Evolutionary conservation across 2,113 vertebrate species (phyloP).

Genomic region (Odocoileus hemionus): DNA sequence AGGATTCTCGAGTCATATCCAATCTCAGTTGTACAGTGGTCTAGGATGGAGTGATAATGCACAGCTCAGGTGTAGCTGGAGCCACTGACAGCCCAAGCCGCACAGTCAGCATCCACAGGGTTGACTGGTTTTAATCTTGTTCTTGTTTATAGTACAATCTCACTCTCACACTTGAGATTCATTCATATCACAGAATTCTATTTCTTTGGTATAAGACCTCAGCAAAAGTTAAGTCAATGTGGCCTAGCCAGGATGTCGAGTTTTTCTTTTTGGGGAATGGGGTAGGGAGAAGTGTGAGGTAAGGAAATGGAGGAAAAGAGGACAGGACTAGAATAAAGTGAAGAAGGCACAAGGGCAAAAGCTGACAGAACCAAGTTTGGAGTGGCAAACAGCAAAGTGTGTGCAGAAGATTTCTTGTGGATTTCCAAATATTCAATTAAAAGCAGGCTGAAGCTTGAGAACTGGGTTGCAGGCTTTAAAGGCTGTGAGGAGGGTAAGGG

Average conservation of each 20-base stretch:
- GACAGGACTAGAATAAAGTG: background rate
- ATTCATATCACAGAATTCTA: background rate
- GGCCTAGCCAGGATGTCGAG: background rate
- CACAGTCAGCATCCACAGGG: background rate
- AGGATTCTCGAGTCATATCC: background rate
- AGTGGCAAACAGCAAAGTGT: background rate
- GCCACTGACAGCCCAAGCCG: accelerated
- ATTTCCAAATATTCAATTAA: background rate
- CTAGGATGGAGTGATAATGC: background rate
- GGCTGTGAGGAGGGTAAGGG: background rate
- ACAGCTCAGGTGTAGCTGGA: accelerated
- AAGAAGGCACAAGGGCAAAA: background rate
- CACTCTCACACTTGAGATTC: background rate
- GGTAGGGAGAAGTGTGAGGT: background rate
- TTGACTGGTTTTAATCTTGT: background rate
- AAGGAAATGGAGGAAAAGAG: background rate
- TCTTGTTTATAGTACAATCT: background rate
- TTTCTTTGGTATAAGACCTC: background rate
- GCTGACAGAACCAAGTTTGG: background rate
- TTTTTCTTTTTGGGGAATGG: background rate
- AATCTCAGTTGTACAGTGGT: background rate
- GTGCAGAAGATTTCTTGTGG: background rate
- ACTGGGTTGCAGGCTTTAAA: background rate
- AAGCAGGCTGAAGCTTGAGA: background rate
- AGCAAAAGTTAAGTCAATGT: background rate